Base-by-base conservation (phyloP, 2,888 invertebrate genomes). In the Augochlorella aurata region DNA sequence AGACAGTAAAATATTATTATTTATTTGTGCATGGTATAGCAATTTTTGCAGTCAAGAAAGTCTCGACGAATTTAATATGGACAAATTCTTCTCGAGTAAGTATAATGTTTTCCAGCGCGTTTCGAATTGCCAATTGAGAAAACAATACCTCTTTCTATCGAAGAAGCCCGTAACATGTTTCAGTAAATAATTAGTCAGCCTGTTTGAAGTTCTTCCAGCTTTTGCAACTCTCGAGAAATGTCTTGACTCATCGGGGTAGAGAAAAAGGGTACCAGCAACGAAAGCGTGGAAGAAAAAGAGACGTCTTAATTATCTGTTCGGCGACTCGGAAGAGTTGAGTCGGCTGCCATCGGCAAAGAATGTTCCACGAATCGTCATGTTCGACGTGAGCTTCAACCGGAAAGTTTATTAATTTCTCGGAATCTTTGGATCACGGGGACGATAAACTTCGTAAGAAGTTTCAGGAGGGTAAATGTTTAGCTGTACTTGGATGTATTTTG, bases 381-480 rank as follows among this genome's bases (percentile, higher is more conserved):
- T 69, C 54, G 69, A 47, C n/a, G 71, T 21, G 45, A 52, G 69
- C 69, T 72, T 81, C 81, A 73, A 81, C 73, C 71, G 69, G 69
- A 29, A 82, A 82, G 69, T 82, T 82, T 70, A 82, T 82, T 82
- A 81, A 73, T 73, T 77, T 66, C 65, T 12, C 38, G 24, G 58
- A 65, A 54, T 70, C 24, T 10, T n/a, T 18, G 47, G 82, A 73
- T 69, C 61, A 66, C 66, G 69, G 49, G 54, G 69, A 21, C n/a
- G 29, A 38, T 44, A 18, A 29, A 21, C 21, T 67, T 38, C 67
- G 68, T 54, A 21, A 45, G 49, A 73, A 69, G n/a, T 69, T 72
- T 52, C 18, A 21, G 52, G 18, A 38, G 38, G 16, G 63, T 47
- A 71, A 75, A 75, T 81, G 75, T 81, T 75, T 75, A 63, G 67